These are phyloP conservation scores for Venustaconcha ellipsiformis DNA, from an alignment of 1,140 invertebrate genomes.

Conservation along the genomic window DNA sequence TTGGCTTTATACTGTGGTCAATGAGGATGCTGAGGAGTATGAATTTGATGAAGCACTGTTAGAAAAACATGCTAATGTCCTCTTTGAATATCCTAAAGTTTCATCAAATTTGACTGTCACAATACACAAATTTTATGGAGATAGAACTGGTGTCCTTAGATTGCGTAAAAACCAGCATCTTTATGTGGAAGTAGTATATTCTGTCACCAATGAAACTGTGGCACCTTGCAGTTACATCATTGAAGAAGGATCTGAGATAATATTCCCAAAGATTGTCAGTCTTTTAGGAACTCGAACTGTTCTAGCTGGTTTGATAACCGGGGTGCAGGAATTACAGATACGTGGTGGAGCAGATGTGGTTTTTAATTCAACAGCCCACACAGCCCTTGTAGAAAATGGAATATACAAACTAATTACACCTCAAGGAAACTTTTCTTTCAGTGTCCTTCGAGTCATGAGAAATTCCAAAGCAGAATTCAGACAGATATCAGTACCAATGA, in stretches of 20 bases:
- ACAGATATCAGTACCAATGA: slow-evolving; percentile 40
- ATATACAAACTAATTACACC: slow-evolving; percentile 46
- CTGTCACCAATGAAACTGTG: slow-evolving; percentile 48
- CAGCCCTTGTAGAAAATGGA: slow-evolving; percentile 51
- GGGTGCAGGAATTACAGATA: slow-evolving; percentile 45
- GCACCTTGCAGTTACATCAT: slow-evolving; percentile 57
- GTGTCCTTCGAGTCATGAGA: slow-evolving; percentile 40
- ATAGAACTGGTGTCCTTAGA: slow-evolving; percentile 51
- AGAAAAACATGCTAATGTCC: slow-evolving; percentile 49
- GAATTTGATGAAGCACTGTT: slow-evolving; percentile 55
- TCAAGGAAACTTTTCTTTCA: slow-evolving; percentile 52
- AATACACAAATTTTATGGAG: slow-evolving; percentile 50
- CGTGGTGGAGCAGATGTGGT: slow-evolving; percentile 44
- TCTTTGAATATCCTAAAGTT: slow-evolving; percentile 49
- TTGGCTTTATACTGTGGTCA: slow-evolving; percentile 53
- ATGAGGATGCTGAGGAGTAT: slow-evolving; percentile 42
- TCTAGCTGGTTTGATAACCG: slow-evolving; percentile 51
- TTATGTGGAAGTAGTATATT: slow-evolving; percentile 56
- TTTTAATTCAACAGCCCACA: slow-evolving; percentile 51
- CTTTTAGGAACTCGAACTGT: slow-evolving; percentile 50
- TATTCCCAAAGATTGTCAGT: slow-evolving; percentile 49
- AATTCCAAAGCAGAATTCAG: slow-evolving; percentile 46
- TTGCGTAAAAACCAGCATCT: slow-evolving; percentile 46
- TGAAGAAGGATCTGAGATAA: slow-evolving; percentile 48
- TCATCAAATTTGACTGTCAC: slow-evolving; percentile 32